Conservation (phyloP, 2,888 invertebrate species). For the Melanotus villosus region DNA sequence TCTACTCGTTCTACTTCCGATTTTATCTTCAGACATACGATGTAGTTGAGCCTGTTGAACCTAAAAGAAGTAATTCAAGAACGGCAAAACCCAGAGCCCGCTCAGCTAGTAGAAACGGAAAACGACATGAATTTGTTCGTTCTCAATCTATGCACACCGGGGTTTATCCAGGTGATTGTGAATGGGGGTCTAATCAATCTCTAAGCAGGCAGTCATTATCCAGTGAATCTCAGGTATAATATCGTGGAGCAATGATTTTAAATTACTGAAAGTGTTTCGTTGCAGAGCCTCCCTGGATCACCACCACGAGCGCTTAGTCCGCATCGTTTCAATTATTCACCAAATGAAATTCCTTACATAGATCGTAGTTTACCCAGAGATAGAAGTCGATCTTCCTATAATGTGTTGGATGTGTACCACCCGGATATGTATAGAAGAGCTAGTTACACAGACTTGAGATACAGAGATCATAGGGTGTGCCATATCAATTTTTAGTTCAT, state of each 20-base stretch:
- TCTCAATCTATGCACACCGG: constrained; percentile 63
- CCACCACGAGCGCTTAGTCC: constrained; percentile 70
- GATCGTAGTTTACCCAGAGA: constrained; percentile 53
- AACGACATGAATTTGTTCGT: constrained; percentile 59
- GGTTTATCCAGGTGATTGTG: constrained; percentile 60
- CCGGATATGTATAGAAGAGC: constrained; percentile 62
- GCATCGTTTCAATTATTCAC: constrained; percentile 64
- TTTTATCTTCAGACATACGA: constrained; percentile 72
- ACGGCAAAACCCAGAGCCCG: constrained; percentile 52
- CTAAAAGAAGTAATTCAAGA: constrained; percentile 33
- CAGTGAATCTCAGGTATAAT: constrained; percentile 43
- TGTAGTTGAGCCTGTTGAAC: constrained; percentile 44
- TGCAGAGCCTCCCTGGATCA: constrained; percentile 72
- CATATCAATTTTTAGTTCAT: neutral
- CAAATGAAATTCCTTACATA: constrained; percentile 54
- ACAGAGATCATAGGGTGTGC: constrained; percentile 63
- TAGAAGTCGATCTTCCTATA: constrained; percentile 60
- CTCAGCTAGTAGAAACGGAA: constrained; percentile 56
- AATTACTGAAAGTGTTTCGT: too few relatives aligned
- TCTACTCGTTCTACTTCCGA: too few relatives aligned
- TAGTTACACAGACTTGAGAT: constrained; percentile 57
- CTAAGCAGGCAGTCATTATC: constrained; percentile 75
- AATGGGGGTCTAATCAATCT: constrained; percentile 71
- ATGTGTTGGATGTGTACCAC: constrained; percentile 69
- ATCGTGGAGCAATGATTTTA: too few relatives aligned